Base-by-base conservation (phyloP, 1,140 invertebrate species). In the Pogonognathellus flavescens region DNA sequence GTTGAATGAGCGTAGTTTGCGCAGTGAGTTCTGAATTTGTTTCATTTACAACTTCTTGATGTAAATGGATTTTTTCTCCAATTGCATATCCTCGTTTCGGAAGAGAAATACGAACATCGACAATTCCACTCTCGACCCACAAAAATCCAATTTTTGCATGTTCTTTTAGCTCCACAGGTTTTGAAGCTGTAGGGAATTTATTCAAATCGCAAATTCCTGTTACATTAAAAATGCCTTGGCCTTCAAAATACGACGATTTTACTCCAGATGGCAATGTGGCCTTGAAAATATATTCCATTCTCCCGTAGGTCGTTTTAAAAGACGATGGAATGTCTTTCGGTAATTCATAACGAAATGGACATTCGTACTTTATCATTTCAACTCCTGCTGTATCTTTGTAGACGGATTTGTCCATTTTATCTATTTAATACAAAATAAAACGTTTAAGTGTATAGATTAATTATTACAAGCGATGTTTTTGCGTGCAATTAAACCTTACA, bases 281-380 rank as follows among this genome's bases (percentile, higher is more conserved):
- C 14, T 66, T 66, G 0, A 66, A 25, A 66, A 20, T 25, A 20
- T 66, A 66, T 3, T 66, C 62, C 62, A 66, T 66, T 13, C 62
- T 20, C 13, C 62, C 62, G 11, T 66, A 66, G 4, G 10, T 25
- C 1, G 20, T 66, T 25, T 66, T 66, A 25, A 66, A 66, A 0
- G 62, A 66, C 0, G 62, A 66, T 10, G 62, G 62, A 0, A 66
- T 25, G 2, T 66, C 25, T 66, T 66, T 66, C 0, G 22, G 20
- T 20, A 66, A 13, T 66, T 66, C 62, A 31, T 66, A 66, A 13
- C 62, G 62, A 25, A 66, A 66, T 22, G 62, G 62, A 31, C 25
- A 66, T 66, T 66, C 62, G 22, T 66, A 66, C 25, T 66, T 66
- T 25, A 66, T 25, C 13, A 18, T 66, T 25, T 22, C 6, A 0